Evolutionary conservation across 2,113 vertebrate species (phyloP).

Genomic region (Eulacestoma nigropectus): DNA sequence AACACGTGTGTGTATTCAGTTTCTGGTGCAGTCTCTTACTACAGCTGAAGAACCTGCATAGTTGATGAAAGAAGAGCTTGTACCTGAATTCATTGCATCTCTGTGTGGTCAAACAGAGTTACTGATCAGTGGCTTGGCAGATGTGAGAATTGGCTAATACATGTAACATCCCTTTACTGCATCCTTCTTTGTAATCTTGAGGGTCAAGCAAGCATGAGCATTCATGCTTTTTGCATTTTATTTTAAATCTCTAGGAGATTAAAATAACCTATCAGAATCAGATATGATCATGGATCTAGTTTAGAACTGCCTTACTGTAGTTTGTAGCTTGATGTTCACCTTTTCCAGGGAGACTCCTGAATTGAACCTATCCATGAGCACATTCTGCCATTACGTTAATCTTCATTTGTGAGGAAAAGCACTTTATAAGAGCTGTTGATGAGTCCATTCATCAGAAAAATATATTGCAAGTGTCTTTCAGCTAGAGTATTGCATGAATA

Average conservation of each 20-base stretch:
- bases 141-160: constrained; percentile 15
- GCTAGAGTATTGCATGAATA: constrained; percentile 57
- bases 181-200: neutral
- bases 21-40: neutral
- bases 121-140: constrained; percentile 42
- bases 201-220: neutral
- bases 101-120: constrained; percentile 2
- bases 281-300: neutral
- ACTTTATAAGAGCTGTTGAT: constrained; percentile 65
- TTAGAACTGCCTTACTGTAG: constrained; percentile 33
- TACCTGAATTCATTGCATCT: constrained; percentile 17
- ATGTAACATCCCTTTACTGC: neutral
- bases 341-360: constrained; percentile 69
- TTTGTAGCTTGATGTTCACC: constrained; percentile 66
- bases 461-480: constrained; percentile 65
- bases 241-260: neutral
- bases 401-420: constrained; percentile 47
- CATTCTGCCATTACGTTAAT: constrained; percentile 61
- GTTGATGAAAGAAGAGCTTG: constrained; percentile 13
- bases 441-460: constrained; percentile 59
- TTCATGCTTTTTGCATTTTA: neutral
- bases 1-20: neutral
- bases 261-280: neutral
- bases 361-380: constrained; percentile 46
- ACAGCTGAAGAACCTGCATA: constrained; percentile 11